Evolutionary conservation across 2,888 invertebrate species (phyloP).

Genomic region (Sphaerolaimus hirsutus): DNA sequence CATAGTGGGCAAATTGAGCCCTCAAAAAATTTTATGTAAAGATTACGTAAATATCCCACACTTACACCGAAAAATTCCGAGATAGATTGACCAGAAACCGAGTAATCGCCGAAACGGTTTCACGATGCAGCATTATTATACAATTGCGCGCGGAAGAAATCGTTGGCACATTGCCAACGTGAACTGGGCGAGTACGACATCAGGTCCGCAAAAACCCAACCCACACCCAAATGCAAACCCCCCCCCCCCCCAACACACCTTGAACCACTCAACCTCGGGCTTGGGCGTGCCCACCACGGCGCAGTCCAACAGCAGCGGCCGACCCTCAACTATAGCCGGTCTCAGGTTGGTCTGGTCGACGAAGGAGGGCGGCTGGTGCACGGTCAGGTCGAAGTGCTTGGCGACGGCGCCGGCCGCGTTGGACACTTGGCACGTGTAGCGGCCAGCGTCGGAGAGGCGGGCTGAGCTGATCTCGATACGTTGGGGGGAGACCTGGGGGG

Average conservation of each 20-base stretch:
- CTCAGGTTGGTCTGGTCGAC: constrained; percentile 13
- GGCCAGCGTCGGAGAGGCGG: constrained; percentile 33
- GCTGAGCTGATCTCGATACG: constrained; percentile 15
- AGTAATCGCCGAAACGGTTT: no score
- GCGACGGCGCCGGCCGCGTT: constrained; percentile 35
- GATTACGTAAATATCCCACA: no score
- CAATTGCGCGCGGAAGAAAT: no score
- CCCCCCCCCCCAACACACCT: constrained; percentile 15
- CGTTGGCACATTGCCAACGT: no score
- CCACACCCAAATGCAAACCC: no score
- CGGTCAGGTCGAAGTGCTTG: constrained; percentile 34
- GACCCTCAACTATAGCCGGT: constrained; percentile 31
- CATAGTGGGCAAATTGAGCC: no score
- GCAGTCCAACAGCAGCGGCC: constrained; percentile 36
- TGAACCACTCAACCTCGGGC: constrained; percentile 34
- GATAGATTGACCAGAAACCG: no score
- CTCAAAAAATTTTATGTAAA: no score
- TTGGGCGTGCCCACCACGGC: constrained; percentile 32
- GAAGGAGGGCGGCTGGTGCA: constrained; percentile 31
- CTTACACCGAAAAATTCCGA: no score
- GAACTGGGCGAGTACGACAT: no score
- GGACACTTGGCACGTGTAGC: constrained; percentile 35
- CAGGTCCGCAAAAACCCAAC: no score
- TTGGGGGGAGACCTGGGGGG: constrained; percentile 10
- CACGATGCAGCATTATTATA: no score